Evolutionary conservation across 2,888 invertebrate species (phyloP).

Genomic region (Sarcophaga carnaria): DNA sequence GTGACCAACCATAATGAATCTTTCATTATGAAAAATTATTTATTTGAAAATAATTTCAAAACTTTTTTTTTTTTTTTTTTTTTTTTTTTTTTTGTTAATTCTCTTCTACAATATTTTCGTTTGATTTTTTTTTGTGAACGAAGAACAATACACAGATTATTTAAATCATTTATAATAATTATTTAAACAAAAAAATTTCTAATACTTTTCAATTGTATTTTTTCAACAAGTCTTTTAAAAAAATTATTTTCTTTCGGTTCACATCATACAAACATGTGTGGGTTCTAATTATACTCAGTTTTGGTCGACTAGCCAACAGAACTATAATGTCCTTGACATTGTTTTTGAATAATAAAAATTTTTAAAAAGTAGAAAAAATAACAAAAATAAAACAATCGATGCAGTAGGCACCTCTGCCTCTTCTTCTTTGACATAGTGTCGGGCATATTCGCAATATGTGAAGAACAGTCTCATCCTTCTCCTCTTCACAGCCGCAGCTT

Average conservation of each 20-base stretch:
- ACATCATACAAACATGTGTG: not conserved
- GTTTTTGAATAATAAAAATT: not conserved
- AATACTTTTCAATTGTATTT: conserved; percentile 3
- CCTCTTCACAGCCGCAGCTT: too few relatives aligned
- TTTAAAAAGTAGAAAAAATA: too few relatives aligned
- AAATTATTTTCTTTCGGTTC: not conserved
- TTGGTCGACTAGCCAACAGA: not conserved
- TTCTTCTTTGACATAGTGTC: too few relatives aligned
- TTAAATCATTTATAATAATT: conserved; percentile 31
- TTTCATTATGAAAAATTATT: conserved; percentile 4
- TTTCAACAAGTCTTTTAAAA: conserved; percentile 9
- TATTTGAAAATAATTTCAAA: conserved; percentile 6
- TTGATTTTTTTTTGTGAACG: not conserved
- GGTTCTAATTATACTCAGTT: not conserved
- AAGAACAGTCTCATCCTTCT: too few relatives aligned
- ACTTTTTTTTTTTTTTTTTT: not conserved
- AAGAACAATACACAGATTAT: conserved; percentile 10
- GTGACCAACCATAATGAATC: not conserved
- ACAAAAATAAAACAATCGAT: too few relatives aligned
- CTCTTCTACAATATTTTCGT: not conserved
- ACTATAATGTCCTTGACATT: not conserved
- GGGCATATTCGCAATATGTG: too few relatives aligned
- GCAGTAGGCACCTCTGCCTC: too few relatives aligned
- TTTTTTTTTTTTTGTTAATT: not conserved
- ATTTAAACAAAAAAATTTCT: not conserved